Conservation (phyloP, 2,113 vertebrate species). For the Hippocampus mohnikei region DNA sequence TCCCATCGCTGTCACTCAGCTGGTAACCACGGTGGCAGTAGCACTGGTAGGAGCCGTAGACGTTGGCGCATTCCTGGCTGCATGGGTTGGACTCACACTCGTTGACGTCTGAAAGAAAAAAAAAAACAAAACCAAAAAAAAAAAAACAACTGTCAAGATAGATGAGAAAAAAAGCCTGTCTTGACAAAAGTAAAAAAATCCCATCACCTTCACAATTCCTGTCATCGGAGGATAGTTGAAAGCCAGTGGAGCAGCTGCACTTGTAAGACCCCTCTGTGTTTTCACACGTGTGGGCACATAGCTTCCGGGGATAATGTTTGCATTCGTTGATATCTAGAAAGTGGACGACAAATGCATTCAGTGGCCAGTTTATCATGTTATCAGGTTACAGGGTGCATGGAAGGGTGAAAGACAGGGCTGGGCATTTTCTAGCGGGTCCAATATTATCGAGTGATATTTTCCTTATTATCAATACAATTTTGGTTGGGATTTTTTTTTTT, state of each 20-base stretch:
- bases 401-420: no score
- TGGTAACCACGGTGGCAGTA: constrained; percentile 90
- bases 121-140: no score
- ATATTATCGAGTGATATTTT: no score
- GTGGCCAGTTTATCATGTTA: no score
- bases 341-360: background rate
- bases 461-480: no score
- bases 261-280: constrained; percentile 86
- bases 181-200: background rate
- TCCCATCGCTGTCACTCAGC: constrained; percentile 84
- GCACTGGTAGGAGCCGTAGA: constrained; percentile 92
- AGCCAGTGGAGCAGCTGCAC: constrained; percentile 86
- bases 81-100: constrained; percentile 85
- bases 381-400: no score
- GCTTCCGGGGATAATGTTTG: constrained; percentile 78
- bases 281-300: constrained; percentile 90
- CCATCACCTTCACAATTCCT: constrained; percentile 85
- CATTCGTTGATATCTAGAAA: constrained; percentile 88
- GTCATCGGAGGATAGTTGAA: constrained; percentile 79
- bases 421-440: no score
- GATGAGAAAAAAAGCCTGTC: background rate
- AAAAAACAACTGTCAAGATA: background rate
- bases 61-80: constrained; percentile 88
- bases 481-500: no score
- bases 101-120: constrained; percentile 73